Conservation (phyloP, 2,888 invertebrate genomes). For the Eupeodes latifasciatus region DNA sequence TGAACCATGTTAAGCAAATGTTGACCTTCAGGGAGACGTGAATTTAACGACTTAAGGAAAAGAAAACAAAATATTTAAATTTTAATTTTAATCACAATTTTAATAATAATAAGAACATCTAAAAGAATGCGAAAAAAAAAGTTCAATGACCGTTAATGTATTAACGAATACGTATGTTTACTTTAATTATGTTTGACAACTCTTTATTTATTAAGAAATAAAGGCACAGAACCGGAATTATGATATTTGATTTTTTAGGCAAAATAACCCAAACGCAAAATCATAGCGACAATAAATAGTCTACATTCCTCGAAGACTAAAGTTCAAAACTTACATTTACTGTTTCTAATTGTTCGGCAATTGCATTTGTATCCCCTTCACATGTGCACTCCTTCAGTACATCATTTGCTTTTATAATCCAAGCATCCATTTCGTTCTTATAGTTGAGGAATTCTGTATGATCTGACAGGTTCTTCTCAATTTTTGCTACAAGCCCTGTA, state of each 20-base stretch:
- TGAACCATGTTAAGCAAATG: constrained; percentile 92
- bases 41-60: constrained; percentile 81
- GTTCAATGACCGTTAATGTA: no score
- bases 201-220: no score
- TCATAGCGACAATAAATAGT: no score
- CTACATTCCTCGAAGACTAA: neutral
- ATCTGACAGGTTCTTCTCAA: constrained; percentile 95
- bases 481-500: constrained; percentile 89
- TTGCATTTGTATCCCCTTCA: constrained; percentile 90
- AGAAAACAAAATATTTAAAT: neutral
- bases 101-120: no score
- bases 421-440: constrained; percentile 92
- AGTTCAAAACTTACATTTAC: constrained; percentile 86
- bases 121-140: no score
- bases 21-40: constrained; percentile 92
- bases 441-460: constrained; percentile 96
- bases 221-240: no score
- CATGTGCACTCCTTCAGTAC: constrained; percentile 93
- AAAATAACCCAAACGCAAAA: no score
- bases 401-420: constrained; percentile 92
- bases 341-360: constrained; percentile 92
- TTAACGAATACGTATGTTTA: no score
- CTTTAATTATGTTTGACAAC: no score
- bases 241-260: no score
- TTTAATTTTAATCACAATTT: no score